phyloP scores from a whole-genome alignment of 2,113 vertebrate genomes.

The Podilymbus podiceps region DNA sequence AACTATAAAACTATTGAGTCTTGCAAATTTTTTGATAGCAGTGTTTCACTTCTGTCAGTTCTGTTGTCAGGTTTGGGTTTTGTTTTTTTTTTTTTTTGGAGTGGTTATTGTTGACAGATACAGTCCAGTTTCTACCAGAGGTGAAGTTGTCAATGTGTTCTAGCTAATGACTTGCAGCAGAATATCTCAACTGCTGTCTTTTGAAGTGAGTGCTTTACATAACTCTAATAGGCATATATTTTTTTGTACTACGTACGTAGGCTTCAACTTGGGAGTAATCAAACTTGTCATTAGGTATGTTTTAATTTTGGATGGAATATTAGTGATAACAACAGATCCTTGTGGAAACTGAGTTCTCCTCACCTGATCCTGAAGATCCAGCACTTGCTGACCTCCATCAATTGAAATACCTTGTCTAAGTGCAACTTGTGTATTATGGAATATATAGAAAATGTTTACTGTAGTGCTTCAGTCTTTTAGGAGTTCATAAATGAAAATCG shows the following conservation, averaged over 20 bases:
- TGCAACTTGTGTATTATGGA: not conserved
- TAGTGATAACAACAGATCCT: not conserved
- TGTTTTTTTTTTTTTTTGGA: not conserved
- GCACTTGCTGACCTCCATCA: not conserved
- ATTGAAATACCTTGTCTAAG: not conserved
- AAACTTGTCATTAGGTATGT: not conserved
- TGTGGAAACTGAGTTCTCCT: not conserved
- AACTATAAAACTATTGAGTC: not conserved
- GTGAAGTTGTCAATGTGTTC: not conserved
- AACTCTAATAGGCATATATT: not conserved
- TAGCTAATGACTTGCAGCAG: not conserved
- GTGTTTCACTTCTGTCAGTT: not conserved
- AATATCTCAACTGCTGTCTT: not conserved
- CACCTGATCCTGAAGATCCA: not conserved
- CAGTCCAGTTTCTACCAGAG: not conserved
- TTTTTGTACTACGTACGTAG: not conserved
- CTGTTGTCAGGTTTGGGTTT: accelerated
- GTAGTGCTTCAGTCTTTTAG: not conserved
- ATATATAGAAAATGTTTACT: not conserved
- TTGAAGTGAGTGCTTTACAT: not conserved
- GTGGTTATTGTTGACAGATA: not conserved
- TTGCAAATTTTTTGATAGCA: not conserved
- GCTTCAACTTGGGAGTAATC: not conserved
- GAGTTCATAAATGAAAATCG: not conserved
- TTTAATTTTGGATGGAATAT: not conserved